phyloP scores from a whole-genome alignment of 2,797 vertebrate genomes.

The Triplophysa yarkandensis region DNA sequence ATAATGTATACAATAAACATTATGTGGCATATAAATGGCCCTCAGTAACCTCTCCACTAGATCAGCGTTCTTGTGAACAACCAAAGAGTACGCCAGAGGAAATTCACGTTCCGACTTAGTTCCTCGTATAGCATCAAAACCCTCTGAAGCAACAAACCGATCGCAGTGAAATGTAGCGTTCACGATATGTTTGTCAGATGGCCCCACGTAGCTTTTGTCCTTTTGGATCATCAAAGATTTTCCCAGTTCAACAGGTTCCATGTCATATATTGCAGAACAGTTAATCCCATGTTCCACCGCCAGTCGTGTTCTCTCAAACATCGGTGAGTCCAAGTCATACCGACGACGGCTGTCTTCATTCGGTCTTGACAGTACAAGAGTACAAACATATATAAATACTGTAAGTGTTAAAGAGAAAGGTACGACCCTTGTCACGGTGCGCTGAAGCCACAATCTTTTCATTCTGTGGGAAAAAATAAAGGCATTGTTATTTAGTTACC shows the following conservation, averaged over 20 bases:
- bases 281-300: conserved; percentile 50
- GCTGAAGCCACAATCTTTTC: not conserved
- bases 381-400: not conserved
- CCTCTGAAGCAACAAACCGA: conserved; percentile 47
- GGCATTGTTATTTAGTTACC: too few relatives aligned
- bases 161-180: conserved; percentile 58
- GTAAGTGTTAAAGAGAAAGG: not conserved
- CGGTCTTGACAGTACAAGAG: not conserved
- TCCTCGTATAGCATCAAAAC: conserved; percentile 58
- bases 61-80: conserved; percentile 86
- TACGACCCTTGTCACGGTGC: not conserved
- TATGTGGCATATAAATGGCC: conserved; percentile 81
- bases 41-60: conserved; percentile 86
- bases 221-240: conserved; percentile 62
- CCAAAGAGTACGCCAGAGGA: conserved; percentile 87
- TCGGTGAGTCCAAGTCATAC: accelerated
- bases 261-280: conserved; percentile 66
- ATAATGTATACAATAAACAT: conserved; percentile 91
- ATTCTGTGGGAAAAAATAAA: conserved; percentile 30
- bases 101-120: conserved; percentile 77
- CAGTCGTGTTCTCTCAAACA: not conserved
- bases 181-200: conserved; percentile 54
- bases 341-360: not conserved
- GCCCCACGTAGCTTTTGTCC: conserved; percentile 5
- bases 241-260: conserved; percentile 70